phyloP scores from a whole-genome alignment of 2,888 invertebrate species.

The Ophion obscuratus region DNA sequence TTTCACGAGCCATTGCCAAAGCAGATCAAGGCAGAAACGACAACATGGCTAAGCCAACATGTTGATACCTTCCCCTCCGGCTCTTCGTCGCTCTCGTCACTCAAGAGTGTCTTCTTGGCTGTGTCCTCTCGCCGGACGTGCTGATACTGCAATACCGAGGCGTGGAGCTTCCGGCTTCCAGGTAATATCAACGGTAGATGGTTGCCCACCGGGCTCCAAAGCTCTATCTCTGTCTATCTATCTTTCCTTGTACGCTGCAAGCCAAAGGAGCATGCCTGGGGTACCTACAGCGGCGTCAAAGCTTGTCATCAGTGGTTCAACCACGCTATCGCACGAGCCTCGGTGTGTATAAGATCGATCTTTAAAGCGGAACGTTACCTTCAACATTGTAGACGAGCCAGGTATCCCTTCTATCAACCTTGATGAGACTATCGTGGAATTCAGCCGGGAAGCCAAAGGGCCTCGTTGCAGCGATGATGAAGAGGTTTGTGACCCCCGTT shows the following conservation, averaged over 20 bases:
- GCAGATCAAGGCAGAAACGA: constrained; percentile 37
- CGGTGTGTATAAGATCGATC: constrained; percentile 32
- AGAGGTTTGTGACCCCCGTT: constrained; percentile 48
- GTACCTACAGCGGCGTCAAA: constrained; percentile 45
- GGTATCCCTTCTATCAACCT: constrained; percentile 12
- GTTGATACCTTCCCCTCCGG: constrained; percentile 18
- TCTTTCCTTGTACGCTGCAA: constrained; percentile 7
- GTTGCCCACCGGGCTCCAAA: constrained; percentile 26
- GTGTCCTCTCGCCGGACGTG: constrained; percentile 27
- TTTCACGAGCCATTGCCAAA: constrained; percentile 11
- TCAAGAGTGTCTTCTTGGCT: constrained; percentile 14
- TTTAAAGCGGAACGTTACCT: constrained; percentile 32
- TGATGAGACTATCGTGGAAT: constrained; percentile 33
- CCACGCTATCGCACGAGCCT: constrained; percentile 31
- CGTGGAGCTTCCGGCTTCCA: constrained; percentile 43
- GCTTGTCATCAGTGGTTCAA: constrained; percentile 51
- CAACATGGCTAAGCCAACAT: constrained; percentile 27
- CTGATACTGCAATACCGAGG: constrained; percentile 44
- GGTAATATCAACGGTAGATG: constrained; percentile 47
- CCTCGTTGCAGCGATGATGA: constrained; percentile 52
- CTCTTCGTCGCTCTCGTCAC: constrained; percentile 3
- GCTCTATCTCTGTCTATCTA: constrained; percentile 27
- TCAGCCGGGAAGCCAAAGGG: constrained; percentile 53
- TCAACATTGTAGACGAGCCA: constrained; percentile 17
- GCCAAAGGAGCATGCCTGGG: constrained; percentile 32